Conservation (phyloP, 2,888 invertebrate species). For the Philereme vetulata region DNA sequence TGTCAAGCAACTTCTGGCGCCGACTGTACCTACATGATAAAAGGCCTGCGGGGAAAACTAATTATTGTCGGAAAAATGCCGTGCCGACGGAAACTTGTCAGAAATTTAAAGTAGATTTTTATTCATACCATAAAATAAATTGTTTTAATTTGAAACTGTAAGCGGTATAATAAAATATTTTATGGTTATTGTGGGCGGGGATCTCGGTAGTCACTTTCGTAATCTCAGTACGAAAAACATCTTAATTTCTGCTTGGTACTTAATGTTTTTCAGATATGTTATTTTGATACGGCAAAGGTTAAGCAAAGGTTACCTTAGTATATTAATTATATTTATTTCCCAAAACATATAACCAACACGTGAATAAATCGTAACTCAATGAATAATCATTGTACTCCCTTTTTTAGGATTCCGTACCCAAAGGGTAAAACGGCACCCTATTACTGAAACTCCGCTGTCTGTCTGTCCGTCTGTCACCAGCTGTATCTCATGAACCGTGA, state of each 20-base stretch:
- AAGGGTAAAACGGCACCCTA: too few species aligned
- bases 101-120: conserved; percentile 45
- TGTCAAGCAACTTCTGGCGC: conserved; percentile 16
- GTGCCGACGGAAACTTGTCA: conserved; percentile 37
- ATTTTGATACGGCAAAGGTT: conserved; percentile 1
- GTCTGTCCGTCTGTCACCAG: too few species aligned
- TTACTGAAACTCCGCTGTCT: too few species aligned
- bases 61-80: conserved; percentile 48
- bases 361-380: too few species aligned
- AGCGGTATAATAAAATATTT: conserved; percentile 38
- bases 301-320: too few species aligned
- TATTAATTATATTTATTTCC: conserved; percentile 1
- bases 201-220: conserved; percentile 30
- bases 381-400: too few species aligned
- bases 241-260: conserved; percentile 20
- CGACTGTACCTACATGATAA: conserved; percentile 36
- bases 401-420: too few species aligned
- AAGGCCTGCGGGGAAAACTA: conserved; percentile 44
- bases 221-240: conserved; percentile 19
- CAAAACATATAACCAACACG: too few species aligned
- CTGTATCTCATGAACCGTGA: too few species aligned
- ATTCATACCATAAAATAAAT: conserved; percentile 40
- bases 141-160: conserved; percentile 39
- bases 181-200: conserved; percentile 35
- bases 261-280: conserved; percentile 8